Base-by-base conservation (phyloP, 2,888 invertebrate species). In the Sarcophaga subvicina region DNA sequence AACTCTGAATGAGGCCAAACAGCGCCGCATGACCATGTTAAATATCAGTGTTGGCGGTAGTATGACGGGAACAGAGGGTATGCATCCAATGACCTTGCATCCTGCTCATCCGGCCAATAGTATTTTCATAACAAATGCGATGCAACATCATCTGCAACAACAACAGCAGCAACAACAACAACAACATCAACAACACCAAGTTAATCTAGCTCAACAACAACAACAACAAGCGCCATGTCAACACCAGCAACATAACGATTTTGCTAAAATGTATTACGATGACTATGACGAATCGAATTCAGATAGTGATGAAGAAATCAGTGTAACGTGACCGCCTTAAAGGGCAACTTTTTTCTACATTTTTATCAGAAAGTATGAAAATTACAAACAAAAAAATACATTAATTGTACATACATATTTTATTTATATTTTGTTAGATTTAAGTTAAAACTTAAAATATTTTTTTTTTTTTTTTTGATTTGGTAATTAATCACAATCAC, bases 301-400 rank as follows among this genome's bases (percentile, higher is more conserved):
- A 90, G 97, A 96, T 84, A 96, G 96, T 84, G 96, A 97, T 90
- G 97, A 97, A 91, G 97, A 97, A 93, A 97, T 97, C 89, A 97
- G 97, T 92, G 97, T 97, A 93, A 97, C 97, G 95, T 97, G 97
- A 97, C 96, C 93, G 93, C 91, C 88, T 91, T 91, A 90, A 91
- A 75, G 22, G 63, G 54, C 14, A 54, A 63, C 60, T n/a, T 45
- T 37, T 37, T 37, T 69, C 66, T 54, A 6, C 25, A 59, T 22
- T 12, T 5, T 59, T 12, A 25, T 70, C 5, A 20, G 45, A 17
- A 59, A 17, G 25, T 14, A 45, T 54, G 11, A 49, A 64, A 47
- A 60, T 45, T 47, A 67, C 12, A 63, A 64, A 17, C 67, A 22
- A 67, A 64, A 14, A 63, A 72, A 67, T 27, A n/a, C 70, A 67